These are phyloP conservation scores for Halocaridina rubra DNA, from an alignment of 2,888 invertebrate genomes.

Conservation along the genomic window DNA sequence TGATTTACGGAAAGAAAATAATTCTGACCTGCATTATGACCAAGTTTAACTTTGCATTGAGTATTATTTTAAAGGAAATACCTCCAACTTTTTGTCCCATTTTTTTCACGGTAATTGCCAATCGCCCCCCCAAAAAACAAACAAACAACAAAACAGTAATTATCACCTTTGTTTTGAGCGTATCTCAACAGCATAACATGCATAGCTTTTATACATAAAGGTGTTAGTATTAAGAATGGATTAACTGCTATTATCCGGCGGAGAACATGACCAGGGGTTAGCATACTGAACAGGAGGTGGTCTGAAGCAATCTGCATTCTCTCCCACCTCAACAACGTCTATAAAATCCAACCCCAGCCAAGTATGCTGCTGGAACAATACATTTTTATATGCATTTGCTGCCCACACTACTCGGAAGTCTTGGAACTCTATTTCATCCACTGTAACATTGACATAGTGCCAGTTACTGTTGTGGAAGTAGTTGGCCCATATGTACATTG, in stretches of 20 bases:
- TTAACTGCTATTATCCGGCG: background rate
- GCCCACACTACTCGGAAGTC: background rate
- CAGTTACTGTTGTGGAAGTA: background rate
- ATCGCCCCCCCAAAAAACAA: too few relatives aligned
- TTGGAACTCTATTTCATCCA: background rate
- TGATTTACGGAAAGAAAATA: too few relatives aligned
- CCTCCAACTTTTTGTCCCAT: too few relatives aligned
- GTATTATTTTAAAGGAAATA: too few relatives aligned
- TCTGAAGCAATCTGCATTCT: background rate
- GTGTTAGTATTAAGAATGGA: too few relatives aligned
- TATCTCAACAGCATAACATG: too few relatives aligned
- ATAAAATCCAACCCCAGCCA: background rate
- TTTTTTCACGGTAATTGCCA: too few relatives aligned
- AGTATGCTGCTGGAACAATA: background rate
- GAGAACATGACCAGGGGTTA: background rate
- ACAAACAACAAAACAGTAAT: too few relatives aligned
- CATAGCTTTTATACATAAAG: too few relatives aligned
- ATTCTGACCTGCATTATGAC: too few relatives aligned
- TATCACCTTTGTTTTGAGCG: too few relatives aligned
- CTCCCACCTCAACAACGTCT: background rate
- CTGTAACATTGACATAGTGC: background rate
- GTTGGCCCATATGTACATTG: background rate
- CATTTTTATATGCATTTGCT: background rate
- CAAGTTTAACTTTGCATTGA: too few relatives aligned
- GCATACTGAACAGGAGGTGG: conserved; percentile 15